A percentile compares a stretch with the other conserved stretches of the same genome.
These are phyloP conservation scores for Desmophyllum pertusum DNA, from an alignment of 92 coral and sea anemone species.

Conservation along the genomic window DNA sequence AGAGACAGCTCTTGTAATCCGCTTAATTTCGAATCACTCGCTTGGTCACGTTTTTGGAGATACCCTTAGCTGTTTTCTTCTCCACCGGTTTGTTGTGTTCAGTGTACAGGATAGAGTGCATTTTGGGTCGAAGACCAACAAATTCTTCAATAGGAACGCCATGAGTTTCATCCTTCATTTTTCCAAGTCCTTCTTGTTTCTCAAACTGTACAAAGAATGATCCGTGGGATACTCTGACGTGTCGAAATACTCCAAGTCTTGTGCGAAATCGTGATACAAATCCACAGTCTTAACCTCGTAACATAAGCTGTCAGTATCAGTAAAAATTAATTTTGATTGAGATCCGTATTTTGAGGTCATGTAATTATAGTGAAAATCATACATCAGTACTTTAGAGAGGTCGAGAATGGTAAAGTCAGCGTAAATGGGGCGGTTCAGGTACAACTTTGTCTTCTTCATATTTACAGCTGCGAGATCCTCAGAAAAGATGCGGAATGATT, in stretches of 20 bases:
- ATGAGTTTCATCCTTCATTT: conserved; percentile 59
- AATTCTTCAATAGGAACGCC: conserved; percentile 58
- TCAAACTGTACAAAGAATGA: no score
- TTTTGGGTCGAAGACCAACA: conserved; percentile 34
- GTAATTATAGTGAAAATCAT: not conserved
- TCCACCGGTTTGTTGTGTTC: conserved; percentile 28
- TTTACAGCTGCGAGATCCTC: not conserved
- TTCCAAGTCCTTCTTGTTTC: no score
- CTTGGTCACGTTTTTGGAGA: conserved; percentile 47
- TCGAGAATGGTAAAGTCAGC: not conserved
- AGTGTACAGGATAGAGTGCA: conserved; percentile 51
- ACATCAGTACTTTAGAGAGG: not conserved
- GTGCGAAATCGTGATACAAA: no score
- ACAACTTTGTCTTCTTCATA: not conserved
- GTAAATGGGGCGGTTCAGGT: not conserved
- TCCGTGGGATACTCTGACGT: no score
- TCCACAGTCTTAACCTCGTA: no score
- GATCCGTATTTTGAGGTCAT: not conserved
- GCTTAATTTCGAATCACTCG: conserved; percentile 45
- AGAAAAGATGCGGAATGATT: not conserved
- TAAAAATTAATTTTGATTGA: not conserved
- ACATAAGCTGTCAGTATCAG: not conserved
- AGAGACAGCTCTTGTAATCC: conserved; percentile 43
- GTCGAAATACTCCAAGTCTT: no score
- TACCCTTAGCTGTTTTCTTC: conserved; percentile 49